Evolutionary conservation across 2,113 vertebrate genomes (phyloP).

Genomic region (Poicephalus meyeri): DNA sequence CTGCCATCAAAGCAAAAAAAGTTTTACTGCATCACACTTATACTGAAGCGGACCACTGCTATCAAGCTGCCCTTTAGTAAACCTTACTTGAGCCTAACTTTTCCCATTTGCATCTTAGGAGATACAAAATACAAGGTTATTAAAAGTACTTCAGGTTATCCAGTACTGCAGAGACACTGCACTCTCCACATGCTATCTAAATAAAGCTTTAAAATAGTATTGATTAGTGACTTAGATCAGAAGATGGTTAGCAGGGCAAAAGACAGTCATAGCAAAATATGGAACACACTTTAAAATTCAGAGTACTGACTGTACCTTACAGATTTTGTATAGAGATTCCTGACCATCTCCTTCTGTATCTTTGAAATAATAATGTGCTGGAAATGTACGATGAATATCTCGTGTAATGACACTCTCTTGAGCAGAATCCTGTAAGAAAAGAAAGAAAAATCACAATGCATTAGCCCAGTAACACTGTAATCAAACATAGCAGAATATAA

Average conservation of each 20-base stretch:
- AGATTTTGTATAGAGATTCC: constrained; percentile 97
- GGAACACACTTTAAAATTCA: neutral
- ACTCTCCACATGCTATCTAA: neutral
- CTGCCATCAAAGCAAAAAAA: neutral
- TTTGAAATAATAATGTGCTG: constrained; percentile 98
- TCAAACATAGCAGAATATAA: neutral
- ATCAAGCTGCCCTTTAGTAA: neutral
- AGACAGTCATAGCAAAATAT: neutral
- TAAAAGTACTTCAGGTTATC: neutral
- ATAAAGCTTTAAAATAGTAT: neutral
- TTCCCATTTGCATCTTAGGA: neutral
- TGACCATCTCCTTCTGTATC: constrained; percentile 95
- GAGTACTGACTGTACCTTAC: constrained; percentile 83
- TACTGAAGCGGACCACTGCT: neutral
- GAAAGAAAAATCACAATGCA: neutral
- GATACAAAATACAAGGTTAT: neutral
- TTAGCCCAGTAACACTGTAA: neutral
- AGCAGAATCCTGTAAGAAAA: constrained; percentile 83
- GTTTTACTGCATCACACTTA: neutral
- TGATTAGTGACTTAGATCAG: neutral
- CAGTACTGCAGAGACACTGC: neutral
- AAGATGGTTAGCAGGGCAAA: neutral
- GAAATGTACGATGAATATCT: constrained; percentile 97
- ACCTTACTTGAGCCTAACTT: neutral
- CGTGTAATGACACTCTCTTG: constrained; percentile 94